Evolutionary conservation across 2,888 invertebrate species (phyloP).

Genomic region (Agapostemon virescens): DNA sequence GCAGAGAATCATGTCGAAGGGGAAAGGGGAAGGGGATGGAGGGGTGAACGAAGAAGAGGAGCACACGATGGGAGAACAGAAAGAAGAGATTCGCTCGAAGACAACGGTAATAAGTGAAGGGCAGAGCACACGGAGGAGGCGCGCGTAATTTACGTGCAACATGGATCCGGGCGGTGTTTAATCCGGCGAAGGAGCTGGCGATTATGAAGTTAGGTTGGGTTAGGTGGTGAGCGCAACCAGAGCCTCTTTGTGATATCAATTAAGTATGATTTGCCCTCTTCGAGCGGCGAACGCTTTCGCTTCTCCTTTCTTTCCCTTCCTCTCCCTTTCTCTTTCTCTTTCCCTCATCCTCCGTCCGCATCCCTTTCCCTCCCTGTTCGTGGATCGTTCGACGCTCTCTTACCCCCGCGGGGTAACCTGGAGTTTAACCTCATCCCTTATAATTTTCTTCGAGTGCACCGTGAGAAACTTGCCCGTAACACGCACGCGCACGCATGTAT

Average conservation of each 20-base stretch:
- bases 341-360: conserved; percentile 17
- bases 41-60: conserved; percentile 40
- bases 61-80: conserved; percentile 23
- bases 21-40: too few relatives aligned
- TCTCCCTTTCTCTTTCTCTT: neutral
- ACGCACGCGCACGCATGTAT: conserved; percentile 73
- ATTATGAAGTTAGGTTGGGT: conserved; percentile 76
- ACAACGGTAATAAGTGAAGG: conserved; percentile 71
- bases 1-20: conserved; percentile 13
- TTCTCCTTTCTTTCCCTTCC: conserved; percentile 18
- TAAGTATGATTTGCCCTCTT: conserved; percentile 76
- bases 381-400: conserved; percentile 41
- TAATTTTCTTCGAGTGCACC: conserved; percentile 79
- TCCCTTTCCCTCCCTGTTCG: neutral
- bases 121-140: conserved; percentile 61
- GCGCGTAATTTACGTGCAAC: conserved; percentile 75
- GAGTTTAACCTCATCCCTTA: conserved; percentile 77
- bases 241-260: conserved; percentile 78
- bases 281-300: conserved; percentile 39
- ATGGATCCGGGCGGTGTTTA: conserved; percentile 75
- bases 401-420: conserved; percentile 67
- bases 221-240: conserved; percentile 70
- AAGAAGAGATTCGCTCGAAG: conserved; percentile 56
- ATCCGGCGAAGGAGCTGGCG: conserved; percentile 72
- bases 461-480: conserved; percentile 79